A percentile compares a stretch with the other conserved stretches of the same genome.
Conservation (phyloP, 1,140 invertebrate genomes). For the Ceratosolen solmsi region DNA sequence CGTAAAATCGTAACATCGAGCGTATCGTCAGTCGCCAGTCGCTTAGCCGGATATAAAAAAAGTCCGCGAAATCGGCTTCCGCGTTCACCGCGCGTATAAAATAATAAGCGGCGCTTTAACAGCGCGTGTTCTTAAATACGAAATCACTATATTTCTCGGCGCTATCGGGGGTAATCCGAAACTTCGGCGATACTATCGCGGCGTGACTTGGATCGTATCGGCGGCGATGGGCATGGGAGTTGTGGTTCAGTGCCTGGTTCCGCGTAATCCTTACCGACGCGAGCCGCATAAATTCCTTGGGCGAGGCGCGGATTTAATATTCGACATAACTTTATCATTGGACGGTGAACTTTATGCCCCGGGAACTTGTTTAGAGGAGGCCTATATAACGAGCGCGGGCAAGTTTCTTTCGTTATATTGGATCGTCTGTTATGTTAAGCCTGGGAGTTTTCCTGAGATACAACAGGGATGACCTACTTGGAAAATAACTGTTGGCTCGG, state of each 20-base stretch:
- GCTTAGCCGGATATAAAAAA: neutral
- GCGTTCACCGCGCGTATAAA: neutral
- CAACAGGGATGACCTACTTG: neutral
- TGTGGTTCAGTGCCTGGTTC: neutral
- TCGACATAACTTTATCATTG: neutral
- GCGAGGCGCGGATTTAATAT: neutral
- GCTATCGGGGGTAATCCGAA: slow-evolving; percentile 32
- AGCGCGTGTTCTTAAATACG: neutral
- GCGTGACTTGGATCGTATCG: neutral
- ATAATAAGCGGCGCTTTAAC: neutral
- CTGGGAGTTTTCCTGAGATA: neutral
- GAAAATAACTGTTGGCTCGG: neutral
- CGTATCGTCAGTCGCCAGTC: neutral
- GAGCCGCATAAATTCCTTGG: neutral
- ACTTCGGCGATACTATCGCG: slow-evolving; percentile 4
- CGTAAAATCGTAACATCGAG: neutral
- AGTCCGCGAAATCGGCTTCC: neutral
- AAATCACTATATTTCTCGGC: slow-evolving; percentile 35
- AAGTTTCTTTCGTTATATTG: neutral
- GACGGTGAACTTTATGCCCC: neutral
- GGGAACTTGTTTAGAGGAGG: neutral
- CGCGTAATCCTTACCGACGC: neutral
- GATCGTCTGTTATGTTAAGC: neutral
- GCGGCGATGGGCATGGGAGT: neutral
- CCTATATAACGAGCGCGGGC: neutral